Conservation (phyloP, 2,888 invertebrate species). For the Chymomyza procnemis region DNA sequence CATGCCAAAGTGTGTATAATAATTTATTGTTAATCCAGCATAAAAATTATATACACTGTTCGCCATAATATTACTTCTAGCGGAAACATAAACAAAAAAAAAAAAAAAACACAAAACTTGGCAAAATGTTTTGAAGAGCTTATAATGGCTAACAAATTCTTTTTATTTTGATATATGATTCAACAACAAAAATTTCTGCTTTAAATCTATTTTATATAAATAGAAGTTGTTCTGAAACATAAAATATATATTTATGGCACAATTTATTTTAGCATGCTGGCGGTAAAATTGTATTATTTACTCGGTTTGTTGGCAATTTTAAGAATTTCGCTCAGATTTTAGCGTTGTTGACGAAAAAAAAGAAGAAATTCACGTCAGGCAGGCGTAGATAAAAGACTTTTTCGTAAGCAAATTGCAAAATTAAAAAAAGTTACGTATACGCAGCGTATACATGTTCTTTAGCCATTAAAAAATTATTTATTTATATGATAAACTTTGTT, state of each 20-base stretch:
- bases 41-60: conserved; percentile 12
- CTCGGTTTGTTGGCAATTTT: background rate
- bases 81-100: conserved; percentile 44
- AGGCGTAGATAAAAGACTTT: conserved; percentile 20
- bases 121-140: conserved; percentile 3
- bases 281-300: background rate
- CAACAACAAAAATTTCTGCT: conserved; percentile 13
- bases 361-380: conserved; percentile 24
- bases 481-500: background rate
- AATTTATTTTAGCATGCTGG: conserved; percentile 32
- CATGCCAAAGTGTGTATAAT: conserved; percentile 7
- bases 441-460: no score
- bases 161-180: conserved; percentile 1
- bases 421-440: background rate
- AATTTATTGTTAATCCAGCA: conserved; percentile 31
- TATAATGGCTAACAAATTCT: background rate
- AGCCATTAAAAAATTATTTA: background rate
- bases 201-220: background rate
- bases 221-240: background rate
- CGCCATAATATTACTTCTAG: conserved; percentile 7
- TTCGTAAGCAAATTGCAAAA: conserved; percentile 2
- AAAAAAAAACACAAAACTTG: background rate
- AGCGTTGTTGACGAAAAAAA: conserved; percentile 9
- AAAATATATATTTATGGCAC: conserved; percentile 14
- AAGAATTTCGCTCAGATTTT: conserved; percentile 10